phyloP scores from a whole-genome alignment of 37 sponge, comb jelly and placozoan species.

The Corticium candelabrum region DNA sequence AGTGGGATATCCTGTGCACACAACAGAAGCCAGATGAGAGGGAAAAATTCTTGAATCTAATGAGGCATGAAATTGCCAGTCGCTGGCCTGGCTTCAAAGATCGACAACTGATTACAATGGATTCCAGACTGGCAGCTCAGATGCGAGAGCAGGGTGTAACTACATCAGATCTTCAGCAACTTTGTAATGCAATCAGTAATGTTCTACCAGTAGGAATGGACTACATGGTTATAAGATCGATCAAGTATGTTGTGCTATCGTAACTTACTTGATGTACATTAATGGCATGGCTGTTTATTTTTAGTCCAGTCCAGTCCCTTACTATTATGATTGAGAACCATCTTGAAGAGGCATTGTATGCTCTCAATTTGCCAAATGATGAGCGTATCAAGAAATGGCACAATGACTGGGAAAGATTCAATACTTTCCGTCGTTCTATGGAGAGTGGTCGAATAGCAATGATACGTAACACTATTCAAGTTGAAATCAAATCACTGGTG shows the following conservation, averaged over 20 bases:
- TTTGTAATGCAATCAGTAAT: neutral
- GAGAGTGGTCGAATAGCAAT: too few species aligned
- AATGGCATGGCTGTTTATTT: too few species aligned
- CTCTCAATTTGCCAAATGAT: too few species aligned
- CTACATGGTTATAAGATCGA: neutral
- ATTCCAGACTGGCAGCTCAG: neutral
- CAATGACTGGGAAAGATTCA: too few species aligned
- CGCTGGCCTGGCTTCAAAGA: neutral
- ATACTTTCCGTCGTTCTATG: too few species aligned
- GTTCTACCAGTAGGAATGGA: neutral
- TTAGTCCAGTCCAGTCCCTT: too few species aligned
- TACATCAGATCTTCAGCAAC: neutral
- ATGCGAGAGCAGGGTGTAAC: neutral
- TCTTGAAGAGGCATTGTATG: too few species aligned
- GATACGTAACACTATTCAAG: too few species aligned
- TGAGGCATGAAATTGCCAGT: neutral
- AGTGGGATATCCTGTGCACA: neutral
- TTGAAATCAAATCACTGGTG: too few species aligned
- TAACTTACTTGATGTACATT: too few species aligned
- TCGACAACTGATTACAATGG: neutral
- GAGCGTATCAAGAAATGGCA: too few species aligned
- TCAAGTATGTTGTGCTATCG: neutral
- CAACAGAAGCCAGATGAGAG: neutral
- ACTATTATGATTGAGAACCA: too few species aligned
- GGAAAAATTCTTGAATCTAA: neutral